A percentile compares a stretch with the other conserved stretches of the same genome.
Evolutionary conservation across 2,797 vertebrate genomes (phyloP).

Genomic region (Spea hammondii): DNA sequence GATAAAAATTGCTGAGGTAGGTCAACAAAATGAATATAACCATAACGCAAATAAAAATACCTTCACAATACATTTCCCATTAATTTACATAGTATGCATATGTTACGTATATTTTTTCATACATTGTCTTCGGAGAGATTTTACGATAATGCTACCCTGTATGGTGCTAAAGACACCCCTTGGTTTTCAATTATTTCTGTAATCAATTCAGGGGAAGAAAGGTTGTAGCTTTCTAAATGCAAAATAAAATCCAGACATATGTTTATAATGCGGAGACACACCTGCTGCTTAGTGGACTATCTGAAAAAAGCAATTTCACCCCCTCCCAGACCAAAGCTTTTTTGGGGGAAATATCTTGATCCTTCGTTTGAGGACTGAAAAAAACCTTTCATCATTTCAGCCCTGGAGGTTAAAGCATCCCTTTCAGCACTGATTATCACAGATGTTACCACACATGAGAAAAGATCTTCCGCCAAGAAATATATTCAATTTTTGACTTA

Average conservation of each 20-base stretch:
- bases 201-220: not conserved
- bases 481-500: constrained; percentile 51
- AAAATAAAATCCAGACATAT: constrained; percentile 33
- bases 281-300: constrained; percentile 48
- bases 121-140: no score
- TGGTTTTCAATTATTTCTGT: no score
- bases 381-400: constrained; percentile 57
- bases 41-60: no score
- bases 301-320: constrained; percentile 53
- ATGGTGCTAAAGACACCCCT: no score
- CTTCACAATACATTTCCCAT: no score
- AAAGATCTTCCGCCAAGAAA: constrained; percentile 47
- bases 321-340: constrained; percentile 49
- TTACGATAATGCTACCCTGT: no score
- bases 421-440: constrained; percentile 57
- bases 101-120: no score
- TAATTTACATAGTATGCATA: no score
- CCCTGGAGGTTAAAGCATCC: constrained; percentile 57
- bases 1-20: no score
- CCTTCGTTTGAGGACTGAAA: constrained; percentile 53
- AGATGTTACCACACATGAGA: constrained; percentile 53
- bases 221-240: not conserved
- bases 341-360: constrained; percentile 53
- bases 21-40: no score
- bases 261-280: constrained; percentile 20